phyloP scores from a whole-genome alignment of 2,888 invertebrate genomes.

The Limnephilus lunatus region DNA sequence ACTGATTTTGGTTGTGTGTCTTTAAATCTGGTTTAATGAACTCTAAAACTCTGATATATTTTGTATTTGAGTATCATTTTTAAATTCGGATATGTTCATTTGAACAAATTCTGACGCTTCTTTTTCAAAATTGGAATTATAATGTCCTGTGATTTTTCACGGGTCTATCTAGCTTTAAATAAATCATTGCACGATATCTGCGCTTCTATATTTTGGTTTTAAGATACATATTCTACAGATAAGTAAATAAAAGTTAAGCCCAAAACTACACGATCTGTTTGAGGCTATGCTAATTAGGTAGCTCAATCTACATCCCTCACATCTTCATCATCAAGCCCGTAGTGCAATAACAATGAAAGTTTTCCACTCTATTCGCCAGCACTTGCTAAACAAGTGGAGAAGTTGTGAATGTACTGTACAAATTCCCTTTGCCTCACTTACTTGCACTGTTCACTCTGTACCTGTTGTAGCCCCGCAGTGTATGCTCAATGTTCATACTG shows the following conservation, averaged over 20 bases:
- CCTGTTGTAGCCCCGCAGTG: neutral
- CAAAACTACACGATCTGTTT: neutral
- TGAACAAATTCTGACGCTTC: no score
- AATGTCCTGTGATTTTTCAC: no score
- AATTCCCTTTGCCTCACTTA: neutral
- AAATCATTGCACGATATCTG: no score
- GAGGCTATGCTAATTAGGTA: neutral
- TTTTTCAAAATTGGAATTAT: no score
- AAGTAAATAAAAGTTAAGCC: neutral
- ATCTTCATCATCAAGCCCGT: neutral
- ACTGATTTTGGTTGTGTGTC: no score
- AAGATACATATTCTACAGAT: neutral
- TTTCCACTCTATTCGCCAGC: conserved; percentile 32
- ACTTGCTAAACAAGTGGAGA: conserved; percentile 19
- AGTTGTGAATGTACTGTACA: conserved; percentile 14
- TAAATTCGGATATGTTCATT: no score
- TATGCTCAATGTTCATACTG: neutral
- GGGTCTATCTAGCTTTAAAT: no score
- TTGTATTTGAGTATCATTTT: no score
- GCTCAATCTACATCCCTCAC: neutral
- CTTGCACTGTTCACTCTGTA: neutral
- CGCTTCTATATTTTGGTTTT: no score
- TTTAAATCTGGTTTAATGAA: no score
- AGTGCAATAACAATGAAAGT: conserved; percentile 38
- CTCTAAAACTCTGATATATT: no score